Base-by-base conservation (phyloP, 2,797 vertebrate genomes). In the Sebastes baramenuke region DNA sequence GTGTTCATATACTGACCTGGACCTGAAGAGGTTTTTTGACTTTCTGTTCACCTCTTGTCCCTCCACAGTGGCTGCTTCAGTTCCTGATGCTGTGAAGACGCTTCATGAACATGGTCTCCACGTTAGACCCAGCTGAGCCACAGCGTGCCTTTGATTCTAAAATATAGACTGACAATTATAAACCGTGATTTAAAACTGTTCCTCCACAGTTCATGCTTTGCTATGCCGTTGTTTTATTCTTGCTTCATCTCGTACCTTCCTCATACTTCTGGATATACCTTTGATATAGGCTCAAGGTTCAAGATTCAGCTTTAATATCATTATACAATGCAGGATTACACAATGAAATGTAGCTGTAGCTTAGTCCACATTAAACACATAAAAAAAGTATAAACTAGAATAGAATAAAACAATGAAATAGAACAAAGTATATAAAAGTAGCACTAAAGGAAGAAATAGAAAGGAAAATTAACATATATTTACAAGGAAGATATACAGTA, bases 61-160 rank as follows among this genome's bases (percentile, higher is more conserved):
- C 55, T 75, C 66, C 59, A 77, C 78, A 96, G 96, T 96, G 96
- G 96, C 93, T 96, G 84, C 91, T 93, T 61, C 92, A 85, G 74
- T 92, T 96, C 87, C 85, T 96, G 89, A 74, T 76, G 3, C 52
- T 96, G 87, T 96, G 91, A 96, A 72, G 24, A 22, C 9, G 2
- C 76, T 76, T 79, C 24, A 54, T 30, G 29, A 72, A 12, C 58
- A 81, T 5, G 27, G 27, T 34, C 60, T 79, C 68, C 64, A 54
- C 38, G 16, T 69, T 2, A 67, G 80, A 84, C 66, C 60, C 25
- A 71, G 12, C 77, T 14, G 36, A 83, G 29, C 55, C 11, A 9
- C 68, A n/a, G 13, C n/a, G 14, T 29, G 18, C 42, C 38, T 16
- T 16, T 30, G 7, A 8, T 22, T 18, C 6, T 11, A 24, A 72